Conservation (phyloP, 30 jellyfish, hydroid and myxozoan species). For the Thelohanellus kitauei region DNA sequence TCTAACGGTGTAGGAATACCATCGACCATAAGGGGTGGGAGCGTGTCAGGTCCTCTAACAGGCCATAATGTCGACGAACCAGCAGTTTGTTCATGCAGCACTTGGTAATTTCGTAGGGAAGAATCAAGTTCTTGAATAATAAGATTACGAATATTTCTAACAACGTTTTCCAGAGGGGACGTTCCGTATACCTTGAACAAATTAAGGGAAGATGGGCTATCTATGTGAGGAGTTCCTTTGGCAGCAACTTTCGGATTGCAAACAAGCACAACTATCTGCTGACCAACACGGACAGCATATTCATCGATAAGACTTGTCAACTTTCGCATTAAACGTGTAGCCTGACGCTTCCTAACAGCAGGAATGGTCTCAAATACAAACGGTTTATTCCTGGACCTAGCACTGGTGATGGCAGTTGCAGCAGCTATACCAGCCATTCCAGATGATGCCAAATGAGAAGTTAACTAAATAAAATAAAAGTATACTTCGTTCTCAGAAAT, state of each 20-base stretch:
- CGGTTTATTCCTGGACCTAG: constrained; percentile 33
- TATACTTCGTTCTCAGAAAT: no score
- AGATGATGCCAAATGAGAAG: not conserved
- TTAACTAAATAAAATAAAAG: no score
- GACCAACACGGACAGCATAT: constrained; percentile 74
- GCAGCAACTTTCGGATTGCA: constrained; percentile 34
- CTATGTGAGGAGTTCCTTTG: no score
- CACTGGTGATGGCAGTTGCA: constrained; percentile 86
- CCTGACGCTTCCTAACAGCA: constrained; percentile 84
- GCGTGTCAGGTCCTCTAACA: constrained; percentile 43
- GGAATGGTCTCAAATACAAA: constrained; percentile 66
- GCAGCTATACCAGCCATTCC: constrained; percentile 38
- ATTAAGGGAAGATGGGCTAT: no score
- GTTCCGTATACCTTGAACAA: constrained; percentile 60
- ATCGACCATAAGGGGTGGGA: constrained; percentile 81
- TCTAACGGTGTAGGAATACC: constrained; percentile 96
- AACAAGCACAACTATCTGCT: constrained; percentile 65
- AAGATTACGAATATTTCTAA: constrained; percentile 25
- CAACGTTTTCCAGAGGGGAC: constrained; percentile 62
- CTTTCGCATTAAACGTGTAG: constrained; percentile 61
- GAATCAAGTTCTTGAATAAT: constrained; percentile 56
- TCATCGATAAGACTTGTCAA: constrained; percentile 47
- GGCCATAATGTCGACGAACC: no score
- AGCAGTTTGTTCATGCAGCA: constrained; percentile 48
- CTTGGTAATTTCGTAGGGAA: constrained; percentile 39